Percentiles rank a stretch among this genome's conserved stretches.
These are phyloP conservation scores for Brevimyrus niger DNA, from an alignment of 2,113 vertebrate genomes.

Conservation along the genomic window DNA sequence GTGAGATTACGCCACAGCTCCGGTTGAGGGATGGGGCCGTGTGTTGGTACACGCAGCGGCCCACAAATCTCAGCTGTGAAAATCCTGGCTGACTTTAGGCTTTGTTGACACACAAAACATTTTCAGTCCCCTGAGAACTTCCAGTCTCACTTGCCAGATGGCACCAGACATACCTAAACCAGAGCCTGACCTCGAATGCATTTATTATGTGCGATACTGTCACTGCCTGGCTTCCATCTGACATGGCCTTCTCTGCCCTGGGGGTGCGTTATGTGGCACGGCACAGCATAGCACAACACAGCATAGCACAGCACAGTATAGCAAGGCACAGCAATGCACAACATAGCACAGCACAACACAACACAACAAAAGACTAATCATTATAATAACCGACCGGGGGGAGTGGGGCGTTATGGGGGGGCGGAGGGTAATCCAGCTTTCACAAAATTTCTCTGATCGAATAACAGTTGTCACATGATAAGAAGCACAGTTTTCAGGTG, in stretches of 20 bases:
- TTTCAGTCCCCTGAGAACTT: neutral
- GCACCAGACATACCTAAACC: neutral
- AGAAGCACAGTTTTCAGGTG: neutral
- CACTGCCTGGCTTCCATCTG: neutral
- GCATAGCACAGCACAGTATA: no score
- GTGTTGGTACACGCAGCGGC: neutral
- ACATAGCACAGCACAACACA: no score
- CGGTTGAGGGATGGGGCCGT: neutral
- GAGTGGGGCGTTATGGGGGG: neutral
- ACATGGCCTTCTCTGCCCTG: neutral
- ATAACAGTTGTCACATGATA: neutral
- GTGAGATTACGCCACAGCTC: neutral
- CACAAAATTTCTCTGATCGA: neutral
- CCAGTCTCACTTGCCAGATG: neutral
- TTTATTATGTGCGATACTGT: neutral
- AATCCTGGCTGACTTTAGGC: neutral
- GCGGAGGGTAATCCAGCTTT: conserved; percentile 12
- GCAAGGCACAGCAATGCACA: no score
- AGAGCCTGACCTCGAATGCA: neutral
- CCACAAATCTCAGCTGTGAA: neutral
- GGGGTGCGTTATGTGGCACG: neutral
- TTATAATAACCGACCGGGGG: conserved; percentile 14
- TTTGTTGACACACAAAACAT: neutral
- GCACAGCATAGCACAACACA: neutral
- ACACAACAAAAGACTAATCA: neutral